Evolutionary conservation across 2,113 vertebrate species (phyloP).

Genomic region (Lepus americanus): DNA sequence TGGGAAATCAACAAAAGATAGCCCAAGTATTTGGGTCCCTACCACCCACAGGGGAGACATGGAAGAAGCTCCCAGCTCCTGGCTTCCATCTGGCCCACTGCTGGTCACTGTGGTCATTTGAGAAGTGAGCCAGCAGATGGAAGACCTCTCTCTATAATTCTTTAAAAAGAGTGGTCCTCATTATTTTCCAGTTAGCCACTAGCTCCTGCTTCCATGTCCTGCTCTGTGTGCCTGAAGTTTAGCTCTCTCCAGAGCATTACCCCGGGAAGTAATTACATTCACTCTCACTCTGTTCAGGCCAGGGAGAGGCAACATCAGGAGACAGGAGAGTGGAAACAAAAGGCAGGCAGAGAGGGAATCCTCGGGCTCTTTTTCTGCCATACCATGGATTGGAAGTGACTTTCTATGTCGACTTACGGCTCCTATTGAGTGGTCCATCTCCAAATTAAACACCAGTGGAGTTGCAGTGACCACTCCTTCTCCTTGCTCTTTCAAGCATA

Average conservation of each 20-base stretch:
- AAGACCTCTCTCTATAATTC: too few relatives aligned
- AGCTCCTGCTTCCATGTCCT: neutral
- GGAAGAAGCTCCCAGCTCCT: too few relatives aligned
- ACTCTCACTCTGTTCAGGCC: neutral
- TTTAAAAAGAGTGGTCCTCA: neutral
- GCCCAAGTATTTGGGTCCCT: too few relatives aligned
- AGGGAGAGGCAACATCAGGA: neutral
- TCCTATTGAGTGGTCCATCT: neutral
- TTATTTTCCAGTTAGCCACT: neutral
- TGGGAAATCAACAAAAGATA: too few relatives aligned
- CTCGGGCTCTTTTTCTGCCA: neutral
- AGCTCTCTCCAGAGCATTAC: rapidly evolving
- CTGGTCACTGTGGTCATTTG: too few relatives aligned
- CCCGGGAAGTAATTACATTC: neutral
- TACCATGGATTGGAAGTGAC: too few relatives aligned
- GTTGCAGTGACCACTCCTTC: neutral
- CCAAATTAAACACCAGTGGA: rapidly evolving
- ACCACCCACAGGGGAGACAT: too few relatives aligned
- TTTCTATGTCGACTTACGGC: neutral
- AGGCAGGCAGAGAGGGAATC: rapidly evolving
- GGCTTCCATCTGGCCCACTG: too few relatives aligned
- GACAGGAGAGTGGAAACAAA: neutral
- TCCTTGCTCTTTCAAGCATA: neutral
- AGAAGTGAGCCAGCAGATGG: too few relatives aligned
- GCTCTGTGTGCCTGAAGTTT: neutral